Conservation (phyloP, 1,140 invertebrate species). For the Diprion similis region DNA sequence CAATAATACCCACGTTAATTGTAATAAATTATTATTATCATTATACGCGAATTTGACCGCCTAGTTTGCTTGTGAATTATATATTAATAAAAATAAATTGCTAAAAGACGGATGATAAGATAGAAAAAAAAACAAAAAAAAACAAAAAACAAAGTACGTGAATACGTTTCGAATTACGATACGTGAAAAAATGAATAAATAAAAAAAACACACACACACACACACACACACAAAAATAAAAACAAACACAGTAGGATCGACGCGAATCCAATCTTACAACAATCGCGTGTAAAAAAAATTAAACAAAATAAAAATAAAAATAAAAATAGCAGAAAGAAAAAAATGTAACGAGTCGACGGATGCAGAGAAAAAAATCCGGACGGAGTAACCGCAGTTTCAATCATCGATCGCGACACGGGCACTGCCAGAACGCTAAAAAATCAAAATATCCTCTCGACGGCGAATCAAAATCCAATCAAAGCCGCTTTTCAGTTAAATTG, state of each 20-base stretch:
- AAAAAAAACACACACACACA: constrained; percentile 12
- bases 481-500: constrained; percentile 22
- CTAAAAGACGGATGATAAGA: too few relatives aligned
- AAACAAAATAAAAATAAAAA: constrained; percentile 1
- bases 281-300: too few relatives aligned
- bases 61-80: too few relatives aligned
- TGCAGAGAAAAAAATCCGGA: background rate
- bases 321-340: too few relatives aligned
- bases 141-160: too few relatives aligned
- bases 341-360: background rate
- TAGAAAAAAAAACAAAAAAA: too few relatives aligned
- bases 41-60: too few relatives aligned
- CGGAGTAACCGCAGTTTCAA: background rate
- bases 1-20: too few relatives aligned
- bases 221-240: background rate
- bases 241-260: constrained; percentile 1
- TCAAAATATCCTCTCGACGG: constrained; percentile 37
- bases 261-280: constrained; percentile 20
- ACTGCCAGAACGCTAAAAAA: constrained; percentile 45
- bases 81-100: too few relatives aligned
- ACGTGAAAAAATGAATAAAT: too few relatives aligned
- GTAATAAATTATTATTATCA: too few relatives aligned
- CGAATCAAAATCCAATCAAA: constrained; percentile 40
- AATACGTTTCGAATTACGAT: too few relatives aligned
- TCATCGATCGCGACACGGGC: constrained; percentile 42